Percentiles rank a stretch among this genome's conserved stretches.
phyloP scores from a whole-genome alignment of 2,888 invertebrate species.

The Cecidostiba fungosa region DNA sequence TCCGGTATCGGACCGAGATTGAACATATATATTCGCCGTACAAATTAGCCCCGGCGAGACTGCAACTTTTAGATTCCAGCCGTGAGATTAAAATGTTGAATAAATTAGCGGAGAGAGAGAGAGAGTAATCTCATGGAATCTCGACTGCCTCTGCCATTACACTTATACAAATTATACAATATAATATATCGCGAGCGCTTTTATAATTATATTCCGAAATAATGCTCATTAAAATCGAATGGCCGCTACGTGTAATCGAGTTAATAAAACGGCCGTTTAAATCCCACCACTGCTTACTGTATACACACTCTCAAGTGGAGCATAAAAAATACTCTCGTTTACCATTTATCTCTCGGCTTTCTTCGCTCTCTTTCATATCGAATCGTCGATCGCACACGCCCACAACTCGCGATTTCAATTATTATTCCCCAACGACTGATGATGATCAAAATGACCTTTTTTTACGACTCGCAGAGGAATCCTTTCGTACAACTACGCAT shows the following conservation, averaged over 20 bases:
- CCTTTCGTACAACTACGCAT: conserved; percentile 19
- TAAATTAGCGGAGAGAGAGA: not conserved
- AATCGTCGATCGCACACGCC: not conserved
- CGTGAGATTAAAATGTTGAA: conserved; percentile 36
- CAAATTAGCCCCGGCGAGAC: not conserved
- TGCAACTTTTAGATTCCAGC: not conserved
- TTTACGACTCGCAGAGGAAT: conserved; percentile 28
- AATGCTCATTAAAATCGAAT: not conserved
- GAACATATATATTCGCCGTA: not conserved
- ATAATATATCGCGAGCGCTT: not conserved
- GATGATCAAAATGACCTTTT: conserved; percentile 30
- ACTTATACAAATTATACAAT: not conserved
- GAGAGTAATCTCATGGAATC: not conserved
- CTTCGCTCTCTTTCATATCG: not conserved
- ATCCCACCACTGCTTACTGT: not conserved
- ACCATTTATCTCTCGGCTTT: conserved; percentile 6
- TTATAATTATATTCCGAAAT: conserved; percentile 1
- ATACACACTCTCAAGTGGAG: not conserved
- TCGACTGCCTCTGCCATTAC: not conserved
- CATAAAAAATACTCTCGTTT: not conserved
- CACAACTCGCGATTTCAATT: conserved; percentile 20
- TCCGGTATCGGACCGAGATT: conserved; percentile 4
- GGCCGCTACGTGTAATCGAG: not conserved
- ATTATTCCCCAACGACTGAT: not conserved
- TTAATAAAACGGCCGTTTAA: conserved; percentile 11